Evolutionary conservation across 2,797 vertebrate genomes (phyloP).

Genomic region (Diceros bicornis): DNA sequence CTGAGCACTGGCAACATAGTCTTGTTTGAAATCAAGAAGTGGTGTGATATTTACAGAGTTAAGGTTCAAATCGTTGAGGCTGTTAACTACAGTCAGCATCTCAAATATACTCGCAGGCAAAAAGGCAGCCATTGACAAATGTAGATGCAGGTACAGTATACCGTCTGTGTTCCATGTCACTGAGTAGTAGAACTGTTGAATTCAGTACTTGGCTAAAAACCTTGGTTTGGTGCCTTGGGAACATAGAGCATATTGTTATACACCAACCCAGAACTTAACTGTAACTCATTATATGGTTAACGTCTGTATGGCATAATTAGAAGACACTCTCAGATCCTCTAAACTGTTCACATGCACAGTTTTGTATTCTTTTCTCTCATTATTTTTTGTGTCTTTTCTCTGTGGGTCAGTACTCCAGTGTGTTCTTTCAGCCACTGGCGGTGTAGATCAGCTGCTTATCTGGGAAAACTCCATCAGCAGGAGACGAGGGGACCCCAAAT

Average conservation of each 20-base stretch:
- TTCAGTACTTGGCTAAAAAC: background rate
- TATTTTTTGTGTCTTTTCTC: constrained; percentile 16
- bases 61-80: background rate
- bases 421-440: background rate
- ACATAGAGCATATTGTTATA: background rate
- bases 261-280: background rate
- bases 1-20: background rate
- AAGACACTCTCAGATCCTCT: background rate
- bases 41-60: background rate
- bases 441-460: constrained; percentile 6
- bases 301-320: background rate
- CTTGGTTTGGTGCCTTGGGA: background rate
- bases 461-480: background rate
- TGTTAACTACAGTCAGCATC: background rate
- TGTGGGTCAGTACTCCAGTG: background rate
- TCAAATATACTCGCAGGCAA: background rate
- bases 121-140: background rate
- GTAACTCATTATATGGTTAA: background rate
- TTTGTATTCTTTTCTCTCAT: background rate
- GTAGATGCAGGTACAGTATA: background rate
- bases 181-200: background rate
- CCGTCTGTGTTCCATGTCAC: background rate
- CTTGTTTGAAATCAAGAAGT: background rate
- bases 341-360: background rate
- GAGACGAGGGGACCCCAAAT: background rate